These are phyloP conservation scores for Hydrolagus colliei DNA, from an alignment of 2,797 vertebrate species.

Conservation along the genomic window DNA sequence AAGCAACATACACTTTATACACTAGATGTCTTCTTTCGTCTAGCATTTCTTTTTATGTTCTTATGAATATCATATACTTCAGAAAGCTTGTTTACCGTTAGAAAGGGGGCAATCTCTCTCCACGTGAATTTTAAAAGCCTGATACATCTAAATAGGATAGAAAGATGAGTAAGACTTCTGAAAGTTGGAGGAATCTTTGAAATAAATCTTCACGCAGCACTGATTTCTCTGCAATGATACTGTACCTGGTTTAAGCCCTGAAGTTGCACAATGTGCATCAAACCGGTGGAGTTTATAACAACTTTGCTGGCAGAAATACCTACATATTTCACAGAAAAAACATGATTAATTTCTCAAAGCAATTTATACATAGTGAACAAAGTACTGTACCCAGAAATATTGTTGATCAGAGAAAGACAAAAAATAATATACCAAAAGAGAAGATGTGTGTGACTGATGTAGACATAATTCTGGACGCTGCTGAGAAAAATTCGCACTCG, in stretches of 20 bases:
- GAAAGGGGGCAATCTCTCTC: conserved; percentile 68
- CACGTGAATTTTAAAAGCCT: conserved; percentile 80
- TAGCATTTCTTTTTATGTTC: too few species aligned
- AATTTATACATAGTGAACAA: background rate
- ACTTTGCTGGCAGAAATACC: conserved; percentile 72
- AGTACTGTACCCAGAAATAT: background rate
- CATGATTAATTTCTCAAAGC: background rate
- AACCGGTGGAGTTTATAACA: conserved; percentile 68
- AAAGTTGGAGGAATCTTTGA: conserved; percentile 32
- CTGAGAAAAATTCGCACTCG: conserved; percentile 85
- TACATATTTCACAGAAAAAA: conserved; percentile 41
- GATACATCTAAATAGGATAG: conserved; percentile 71
- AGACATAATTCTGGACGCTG: conserved; percentile 61
- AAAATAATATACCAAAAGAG: conserved; percentile 73
- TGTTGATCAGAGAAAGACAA: background rate
- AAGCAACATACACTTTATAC: background rate
- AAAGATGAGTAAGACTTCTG: background rate
- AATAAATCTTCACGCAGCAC: background rate
- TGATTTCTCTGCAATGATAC: background rate
- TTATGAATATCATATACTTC: background rate
- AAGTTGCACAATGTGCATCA: conserved; percentile 73
- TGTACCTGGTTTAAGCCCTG: conserved; percentile 79
- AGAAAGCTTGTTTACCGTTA: conserved; percentile 61
- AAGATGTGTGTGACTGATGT: conserved; percentile 74
- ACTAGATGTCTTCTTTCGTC: too few species aligned